A percentile compares a stretch with the other conserved stretches of the same genome.
These are phyloP conservation scores for Apoderus coryli DNA, from an alignment of 2,888 invertebrate genomes.

Conservation along the genomic window DNA sequence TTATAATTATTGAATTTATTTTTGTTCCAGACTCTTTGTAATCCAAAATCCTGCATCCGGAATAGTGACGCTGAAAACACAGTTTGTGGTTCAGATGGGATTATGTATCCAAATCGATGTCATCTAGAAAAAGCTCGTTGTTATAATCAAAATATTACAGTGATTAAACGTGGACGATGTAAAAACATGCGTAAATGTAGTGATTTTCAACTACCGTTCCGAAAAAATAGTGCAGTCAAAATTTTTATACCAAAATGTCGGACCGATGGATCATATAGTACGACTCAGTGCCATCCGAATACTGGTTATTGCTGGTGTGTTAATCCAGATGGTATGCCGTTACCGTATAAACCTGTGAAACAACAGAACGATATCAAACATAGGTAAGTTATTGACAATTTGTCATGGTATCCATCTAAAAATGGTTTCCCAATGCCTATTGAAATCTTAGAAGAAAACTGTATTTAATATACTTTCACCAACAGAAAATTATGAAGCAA, in stretches of 20 bases:
- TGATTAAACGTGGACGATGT: constrained; percentile 62
- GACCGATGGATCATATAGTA: constrained; percentile 68
- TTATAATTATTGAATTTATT: no score
- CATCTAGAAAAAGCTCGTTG: constrained; percentile 66
- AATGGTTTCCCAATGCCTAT: no score
- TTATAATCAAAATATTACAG: constrained; percentile 51
- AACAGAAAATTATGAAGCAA: no score
- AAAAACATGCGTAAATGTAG: constrained; percentile 39
- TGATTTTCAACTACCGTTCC: constrained; percentile 20
- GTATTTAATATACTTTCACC: no score
- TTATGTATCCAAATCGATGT: constrained; percentile 70
- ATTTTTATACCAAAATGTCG: constrained; percentile 66
- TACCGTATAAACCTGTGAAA: constrained; percentile 64
- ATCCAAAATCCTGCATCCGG: constrained; percentile 27
- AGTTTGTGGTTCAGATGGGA: constrained; percentile 68
- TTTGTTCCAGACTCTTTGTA: no score
- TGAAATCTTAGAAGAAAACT: no score
- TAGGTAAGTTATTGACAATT: no score
- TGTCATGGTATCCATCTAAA: no score
- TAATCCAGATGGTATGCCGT: constrained; percentile 65
- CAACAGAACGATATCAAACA: constrained; percentile 43
- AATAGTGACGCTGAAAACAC: constrained; percentile 29
- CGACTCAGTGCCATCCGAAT: constrained; percentile 69
- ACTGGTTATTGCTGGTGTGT: constrained; percentile 55
- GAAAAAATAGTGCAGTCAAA: constrained; percentile 9